Conservation (phyloP, 2,797 vertebrate species). For the Crocodylus rhombifer region DNA sequence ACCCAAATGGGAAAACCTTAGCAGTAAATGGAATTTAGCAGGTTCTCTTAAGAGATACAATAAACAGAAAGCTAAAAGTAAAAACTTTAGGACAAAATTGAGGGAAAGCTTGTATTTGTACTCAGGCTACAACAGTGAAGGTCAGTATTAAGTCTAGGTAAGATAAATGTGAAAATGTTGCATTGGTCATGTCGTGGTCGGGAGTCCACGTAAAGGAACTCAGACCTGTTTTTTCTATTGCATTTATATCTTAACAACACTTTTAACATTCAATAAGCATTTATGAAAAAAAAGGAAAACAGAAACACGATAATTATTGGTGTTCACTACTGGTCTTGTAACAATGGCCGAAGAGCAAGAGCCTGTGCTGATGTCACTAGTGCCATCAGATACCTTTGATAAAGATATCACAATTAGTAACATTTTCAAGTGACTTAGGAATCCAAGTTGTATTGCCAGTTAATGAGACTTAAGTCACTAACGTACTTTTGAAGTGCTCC, state of each 20-base stretch:
- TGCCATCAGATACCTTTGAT: not conserved
- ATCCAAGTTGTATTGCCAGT: fast-evolving
- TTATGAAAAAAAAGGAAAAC: not conserved
- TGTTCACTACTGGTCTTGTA: not conserved
- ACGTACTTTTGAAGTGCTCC: not conserved
- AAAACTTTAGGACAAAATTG: not conserved
- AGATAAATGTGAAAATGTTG: not conserved
- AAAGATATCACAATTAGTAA: not conserved
- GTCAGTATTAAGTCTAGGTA: not conserved
- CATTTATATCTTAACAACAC: not conserved
- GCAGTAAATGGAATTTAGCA: not conserved
- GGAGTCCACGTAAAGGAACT: not conserved
- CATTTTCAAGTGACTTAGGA: not conserved
- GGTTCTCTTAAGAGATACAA: not conserved
- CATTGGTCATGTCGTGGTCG: not conserved
- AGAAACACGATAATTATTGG: not conserved
- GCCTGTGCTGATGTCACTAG: not conserved
- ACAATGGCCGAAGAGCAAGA: not conserved
- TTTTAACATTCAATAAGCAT: not conserved
- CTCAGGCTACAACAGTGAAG: not conserved
- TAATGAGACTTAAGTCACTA: not conserved
- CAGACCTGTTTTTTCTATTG: not conserved
- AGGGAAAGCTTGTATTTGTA: not conserved
- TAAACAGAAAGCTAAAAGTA: not conserved
- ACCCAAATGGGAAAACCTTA: not conserved